phyloP scores from a whole-genome alignment of 1,140 invertebrate species.

The Teleopsis dalmanni region DNA sequence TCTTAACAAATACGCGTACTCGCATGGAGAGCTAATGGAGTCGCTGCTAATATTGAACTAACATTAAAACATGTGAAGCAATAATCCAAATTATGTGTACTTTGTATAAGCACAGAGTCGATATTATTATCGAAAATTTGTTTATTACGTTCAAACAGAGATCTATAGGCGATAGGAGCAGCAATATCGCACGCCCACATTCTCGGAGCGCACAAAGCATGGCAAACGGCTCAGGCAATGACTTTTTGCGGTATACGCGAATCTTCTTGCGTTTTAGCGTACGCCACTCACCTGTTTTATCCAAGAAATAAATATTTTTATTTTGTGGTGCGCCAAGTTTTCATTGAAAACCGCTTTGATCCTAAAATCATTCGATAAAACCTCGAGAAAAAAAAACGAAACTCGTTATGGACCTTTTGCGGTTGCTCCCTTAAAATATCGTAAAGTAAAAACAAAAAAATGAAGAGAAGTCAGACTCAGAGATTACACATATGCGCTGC shows the following conservation, averaged over 20 bases:
- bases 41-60: not conserved
- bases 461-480: no score
- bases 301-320: not conserved
- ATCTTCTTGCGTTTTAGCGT: not conserved
- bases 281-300: not conserved
- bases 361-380: no score
- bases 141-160: not conserved
- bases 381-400: no score
- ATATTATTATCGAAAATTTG: no score
- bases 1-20: not conserved
- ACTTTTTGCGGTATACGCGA: not conserved
- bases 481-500: no score
- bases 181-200: constrained; percentile 9
- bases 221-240: no score
- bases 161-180: constrained; percentile 5
- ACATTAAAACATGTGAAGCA: not conserved
- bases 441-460: no score
- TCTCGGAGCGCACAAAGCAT: no score
- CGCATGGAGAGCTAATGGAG: constrained; percentile 2
- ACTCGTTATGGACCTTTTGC: no score
- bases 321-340: not conserved
- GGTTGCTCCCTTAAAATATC: no score
- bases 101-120: no score
- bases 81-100: not conserved
- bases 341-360: no score